Evolutionary conservation across 2,888 invertebrate species (phyloP), one percentile per base, ranked within the genome.

Genomic region (Labia minor): DNA sequence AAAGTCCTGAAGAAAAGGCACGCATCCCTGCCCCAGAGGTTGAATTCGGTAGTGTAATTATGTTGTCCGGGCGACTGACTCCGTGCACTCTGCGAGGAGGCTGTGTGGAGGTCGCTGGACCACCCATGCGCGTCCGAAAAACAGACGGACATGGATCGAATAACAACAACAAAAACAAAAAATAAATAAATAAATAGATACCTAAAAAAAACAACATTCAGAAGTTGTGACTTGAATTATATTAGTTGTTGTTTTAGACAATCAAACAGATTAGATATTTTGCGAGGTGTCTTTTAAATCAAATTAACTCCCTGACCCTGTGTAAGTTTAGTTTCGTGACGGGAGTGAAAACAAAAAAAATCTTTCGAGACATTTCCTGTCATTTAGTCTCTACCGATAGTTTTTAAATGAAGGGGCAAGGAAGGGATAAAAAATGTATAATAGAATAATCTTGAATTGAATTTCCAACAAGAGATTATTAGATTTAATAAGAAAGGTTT

Each of bases 41-140:
- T 49, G 49, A 49, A 49, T 49, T 49, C 49, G 49, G 49, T 49
- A 49, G 49, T 49, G 49, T 49, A 49, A 49, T 49, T 49, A 49
- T 49, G 49, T 49, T 49, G 49, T 49, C 49, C 49, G 2, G 49
- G n/a, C 49, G 49, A 49, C n/a, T 49, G 49, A 49, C 49, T 49
- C n/a, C 16, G 49, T 49, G 49, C 49, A 49, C 49, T 49, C 49
- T 49, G 49, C 49, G 49, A 49, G 49, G 49, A 49, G 49, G 49
- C 49, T 49, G 49, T 33, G 33, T 49, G 49, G 49, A 49, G 49
- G 49, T 49, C 49, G 49, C 49, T 49, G 49, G 49, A 49, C 49
- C 49, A 49, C 49, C 49, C 49, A 49, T 49, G 49, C 49, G 49
- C 49, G 49, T 49, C 49, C 49, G 16, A 49, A 49, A n/a, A 49